phyloP scores from a whole-genome alignment of 2,113 vertebrate species.

The Paratilapia polleni region DNA sequence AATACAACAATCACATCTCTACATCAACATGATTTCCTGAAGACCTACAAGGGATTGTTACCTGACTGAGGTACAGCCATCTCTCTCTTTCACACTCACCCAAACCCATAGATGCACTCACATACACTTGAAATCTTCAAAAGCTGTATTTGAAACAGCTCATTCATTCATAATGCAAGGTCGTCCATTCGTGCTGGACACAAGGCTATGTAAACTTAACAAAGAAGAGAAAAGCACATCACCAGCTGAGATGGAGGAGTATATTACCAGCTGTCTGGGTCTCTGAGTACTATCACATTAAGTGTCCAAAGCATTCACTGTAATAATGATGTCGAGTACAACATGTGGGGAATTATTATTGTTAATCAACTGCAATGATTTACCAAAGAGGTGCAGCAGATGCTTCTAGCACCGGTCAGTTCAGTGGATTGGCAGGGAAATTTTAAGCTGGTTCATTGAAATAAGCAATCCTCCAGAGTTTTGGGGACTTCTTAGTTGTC shows the following conservation, averaged over 20 bases:
- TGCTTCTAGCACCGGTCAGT: neutral
- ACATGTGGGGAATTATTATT: neutral
- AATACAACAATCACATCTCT: neutral
- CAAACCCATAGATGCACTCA: neutral
- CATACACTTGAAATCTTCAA: neutral
- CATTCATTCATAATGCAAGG: conserved; percentile 7
- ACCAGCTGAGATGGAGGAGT: neutral
- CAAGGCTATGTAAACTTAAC: neutral
- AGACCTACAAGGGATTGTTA: neutral
- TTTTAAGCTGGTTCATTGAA: neutral
- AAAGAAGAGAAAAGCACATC: neutral
- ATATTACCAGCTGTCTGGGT: neutral
- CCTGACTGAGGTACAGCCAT: neutral
- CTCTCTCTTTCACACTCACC: neutral
- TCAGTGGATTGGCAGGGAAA: neutral
- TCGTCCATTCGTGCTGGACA: neutral
- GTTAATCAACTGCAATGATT: neutral
- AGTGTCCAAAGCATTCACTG: neutral
- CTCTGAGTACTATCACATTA: neutral
- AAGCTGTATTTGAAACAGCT: neutral
- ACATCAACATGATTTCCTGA: neutral
- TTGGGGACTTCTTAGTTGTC: neutral
- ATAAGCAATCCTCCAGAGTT: neutral
- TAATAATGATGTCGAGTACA: neutral
- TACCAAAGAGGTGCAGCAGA: neutral